Base-by-base conservation (phyloP, 2,888 invertebrate species). In the Noctua pronuba region DNA sequence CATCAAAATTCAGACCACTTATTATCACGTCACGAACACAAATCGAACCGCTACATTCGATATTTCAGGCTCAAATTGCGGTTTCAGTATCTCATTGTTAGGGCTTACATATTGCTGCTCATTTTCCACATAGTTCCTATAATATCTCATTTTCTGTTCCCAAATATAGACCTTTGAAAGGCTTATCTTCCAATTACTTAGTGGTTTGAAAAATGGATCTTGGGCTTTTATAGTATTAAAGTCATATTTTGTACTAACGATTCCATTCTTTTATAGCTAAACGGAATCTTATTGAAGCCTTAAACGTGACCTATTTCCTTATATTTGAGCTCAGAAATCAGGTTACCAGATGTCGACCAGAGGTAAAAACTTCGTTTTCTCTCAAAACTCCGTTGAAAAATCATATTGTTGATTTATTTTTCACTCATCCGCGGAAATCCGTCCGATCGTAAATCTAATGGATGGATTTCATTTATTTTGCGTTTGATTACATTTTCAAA, bases 271-370 rank as follows among this genome's bases (percentile, higher is more conserved):
- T 75, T 73, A 70, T 44, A 73, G 52, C 66, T 72, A 35, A 70
- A 73, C 60, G 74, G 18, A 58, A 66, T 75, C 52, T 81, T 85
- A 89, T 88, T 88, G 85, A 85, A 83, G 80, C 80, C 81, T 80
- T 88, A 83, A 86, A 88, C 88, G 86, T 90, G 91, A 89, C 91
- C 91, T 83, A 89, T 86, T 92, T 92, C 62, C 83, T 78, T 86
- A 75, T 88, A 89, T 89, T 88, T 84, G 49, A 87, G 80, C 70
- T 77, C 75, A 79, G 72, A 76, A 91, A 89, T 83, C 84, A 88
- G 90, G 88, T 89, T 87, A 89, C 84, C 77, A 84, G 84, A 87
- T 82, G 81, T 83, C 83, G 84, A 81, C 83, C 79, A 69, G 69
- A 78, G 55, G 76, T 77, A 76, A 69, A 82, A 79, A 73, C 44